These are phyloP conservation scores for Pseudomyrmex sp. DNA, from an alignment of 1,140 invertebrate genomes.

Conservation along the genomic window DNA sequence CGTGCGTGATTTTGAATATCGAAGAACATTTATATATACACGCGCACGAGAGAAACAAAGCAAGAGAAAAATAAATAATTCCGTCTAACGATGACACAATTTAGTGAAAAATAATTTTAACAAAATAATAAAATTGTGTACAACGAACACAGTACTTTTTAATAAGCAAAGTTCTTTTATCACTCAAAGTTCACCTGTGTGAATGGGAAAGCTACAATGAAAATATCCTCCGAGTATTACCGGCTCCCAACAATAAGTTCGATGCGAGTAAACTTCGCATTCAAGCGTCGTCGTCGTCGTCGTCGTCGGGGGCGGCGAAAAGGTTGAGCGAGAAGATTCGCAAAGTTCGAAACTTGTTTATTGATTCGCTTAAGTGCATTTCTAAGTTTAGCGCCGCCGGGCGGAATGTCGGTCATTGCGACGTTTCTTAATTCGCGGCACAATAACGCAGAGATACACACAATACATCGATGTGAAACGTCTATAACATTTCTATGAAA, in stretches of 20 bases:
- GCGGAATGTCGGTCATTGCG: constrained; percentile 54
- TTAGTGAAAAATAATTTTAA: constrained; percentile 19
- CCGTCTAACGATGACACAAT: neutral
- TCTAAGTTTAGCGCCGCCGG: constrained; percentile 58
- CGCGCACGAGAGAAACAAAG: neutral
- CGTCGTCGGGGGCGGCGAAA: neutral
- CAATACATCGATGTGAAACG: constrained; percentile 11
- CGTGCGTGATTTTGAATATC: constrained; percentile 23
- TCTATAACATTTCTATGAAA: constrained; percentile 17
- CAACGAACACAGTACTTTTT: constrained; percentile 7
- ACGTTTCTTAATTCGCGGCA: constrained; percentile 54
- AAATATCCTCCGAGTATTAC: constrained; percentile 52
- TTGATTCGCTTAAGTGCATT: constrained; percentile 65
- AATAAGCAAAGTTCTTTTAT: constrained; percentile 54
- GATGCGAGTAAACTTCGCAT: constrained; percentile 57
- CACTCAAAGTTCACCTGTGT: constrained; percentile 10
- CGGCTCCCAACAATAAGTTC: constrained; percentile 38
- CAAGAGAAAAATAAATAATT: neutral
- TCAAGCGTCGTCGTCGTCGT: constrained; percentile 5
- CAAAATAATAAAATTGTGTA: neutral
- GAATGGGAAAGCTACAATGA: constrained; percentile 39
- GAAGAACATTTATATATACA: neutral
- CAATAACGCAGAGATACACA: constrained; percentile 11
- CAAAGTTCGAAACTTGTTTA: constrained; percentile 60
- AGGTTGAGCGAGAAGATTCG: constrained; percentile 50